A percentile compares a stretch with the other conserved stretches of the same genome.
phyloP scores from a whole-genome alignment of 2,113 vertebrate species.

The Notiomystis cincta region DNA sequence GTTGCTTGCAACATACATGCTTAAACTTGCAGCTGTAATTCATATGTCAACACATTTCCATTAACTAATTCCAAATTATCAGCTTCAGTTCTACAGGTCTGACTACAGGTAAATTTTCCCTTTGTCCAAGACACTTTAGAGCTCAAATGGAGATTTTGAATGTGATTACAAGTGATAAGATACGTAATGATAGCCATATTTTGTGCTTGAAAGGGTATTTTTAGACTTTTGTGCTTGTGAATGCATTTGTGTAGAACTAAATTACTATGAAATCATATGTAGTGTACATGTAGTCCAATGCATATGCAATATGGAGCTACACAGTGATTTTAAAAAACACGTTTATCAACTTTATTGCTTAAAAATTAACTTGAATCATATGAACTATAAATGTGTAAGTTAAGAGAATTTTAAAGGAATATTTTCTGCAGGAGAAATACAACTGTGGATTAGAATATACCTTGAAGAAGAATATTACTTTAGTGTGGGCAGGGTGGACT shows the following conservation, averaged over 20 bases:
- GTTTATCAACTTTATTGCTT: background rate
- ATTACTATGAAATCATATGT: background rate
- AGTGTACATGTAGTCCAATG: background rate
- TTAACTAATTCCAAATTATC: conserved; percentile 17
- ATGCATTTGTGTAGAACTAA: background rate
- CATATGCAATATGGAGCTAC: background rate
- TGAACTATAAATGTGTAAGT: background rate
- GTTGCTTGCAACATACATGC: background rate
- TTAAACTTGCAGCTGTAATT: background rate
- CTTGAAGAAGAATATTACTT: background rate
- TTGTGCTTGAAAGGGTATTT: background rate
- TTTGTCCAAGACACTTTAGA: background rate
- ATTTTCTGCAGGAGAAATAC: background rate
- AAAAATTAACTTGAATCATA: background rate
- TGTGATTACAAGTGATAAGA: background rate
- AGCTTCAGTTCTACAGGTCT: background rate
- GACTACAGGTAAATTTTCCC: background rate
- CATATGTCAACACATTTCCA: conserved; percentile 7
- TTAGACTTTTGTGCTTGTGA: background rate
- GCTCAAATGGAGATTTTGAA: background rate
- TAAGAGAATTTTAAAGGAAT: background rate
- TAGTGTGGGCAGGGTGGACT: background rate
- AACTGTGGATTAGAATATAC: background rate
- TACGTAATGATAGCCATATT: background rate
- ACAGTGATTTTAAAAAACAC: background rate